A percentile compares a stretch with the other conserved stretches of the same genome.
Evolutionary conservation across 2,113 vertebrate species (phyloP).

Genomic region (Microtus oregoni): DNA sequence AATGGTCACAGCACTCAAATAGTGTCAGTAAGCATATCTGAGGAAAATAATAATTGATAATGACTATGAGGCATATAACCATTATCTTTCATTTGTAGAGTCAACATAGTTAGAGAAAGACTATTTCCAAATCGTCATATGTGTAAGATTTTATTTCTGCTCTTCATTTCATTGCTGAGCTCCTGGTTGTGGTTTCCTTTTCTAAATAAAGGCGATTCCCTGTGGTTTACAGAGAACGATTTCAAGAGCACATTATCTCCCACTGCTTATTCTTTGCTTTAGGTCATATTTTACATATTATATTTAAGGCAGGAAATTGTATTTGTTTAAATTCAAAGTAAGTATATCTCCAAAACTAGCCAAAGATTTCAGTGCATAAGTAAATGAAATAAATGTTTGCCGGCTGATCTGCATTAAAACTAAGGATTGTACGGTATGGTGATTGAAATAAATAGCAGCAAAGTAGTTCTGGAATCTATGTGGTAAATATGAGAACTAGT

Average conservation of each 20-base stretch:
- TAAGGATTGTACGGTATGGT: background rate
- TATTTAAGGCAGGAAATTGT: background rate
- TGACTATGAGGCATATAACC: background rate
- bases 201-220: background rate
- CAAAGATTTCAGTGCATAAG: background rate
- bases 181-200: background rate
- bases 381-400: background rate
- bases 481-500: background rate
- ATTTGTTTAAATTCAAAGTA: slow-evolving; percentile 25
- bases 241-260: background rate
- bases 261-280: background rate
- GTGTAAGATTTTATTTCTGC: background rate
- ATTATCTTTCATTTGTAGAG: background rate
- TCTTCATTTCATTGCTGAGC: background rate
- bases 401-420: background rate
- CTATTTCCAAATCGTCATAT: background rate
- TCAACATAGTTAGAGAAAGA: background rate
- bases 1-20: background rate
- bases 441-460: background rate
- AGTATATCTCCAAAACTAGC: background rate
- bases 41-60: background rate
- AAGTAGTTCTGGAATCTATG: background rate
- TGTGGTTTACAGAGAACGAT: background rate
- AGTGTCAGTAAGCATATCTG: background rate
- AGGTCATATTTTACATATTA: background rate